Conservation (phyloP, 1,140 invertebrate species). For the Platyscapa corneri region DNA sequence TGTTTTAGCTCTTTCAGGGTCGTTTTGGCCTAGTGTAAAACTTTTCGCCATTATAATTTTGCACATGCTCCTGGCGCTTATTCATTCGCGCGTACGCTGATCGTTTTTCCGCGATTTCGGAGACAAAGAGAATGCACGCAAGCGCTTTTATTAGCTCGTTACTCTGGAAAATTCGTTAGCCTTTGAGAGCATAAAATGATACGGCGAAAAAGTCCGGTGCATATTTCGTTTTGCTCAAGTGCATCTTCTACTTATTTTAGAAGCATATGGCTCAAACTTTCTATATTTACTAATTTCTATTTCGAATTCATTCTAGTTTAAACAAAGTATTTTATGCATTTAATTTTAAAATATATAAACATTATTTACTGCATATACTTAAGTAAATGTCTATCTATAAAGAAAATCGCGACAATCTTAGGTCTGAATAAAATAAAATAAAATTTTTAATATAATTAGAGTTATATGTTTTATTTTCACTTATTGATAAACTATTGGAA, state of each 20-base stretch:
- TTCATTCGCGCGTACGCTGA: not conserved
- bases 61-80: too few species aligned
- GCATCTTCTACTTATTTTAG: not conserved
- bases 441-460: too few species aligned
- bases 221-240: not conserved
- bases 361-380: too few species aligned
- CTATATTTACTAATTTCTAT: not conserved
- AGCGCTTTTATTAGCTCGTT: slow-evolving; percentile 36
- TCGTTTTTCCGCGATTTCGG: not conserved
- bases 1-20: not conserved
- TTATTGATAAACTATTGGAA: too few species aligned
- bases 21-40: too few species aligned
- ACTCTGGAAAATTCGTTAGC: slow-evolving; percentile 39
- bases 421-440: too few species aligned
- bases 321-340: too few species aligned
- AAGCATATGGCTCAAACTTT: not conserved
- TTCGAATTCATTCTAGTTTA: too few species aligned
- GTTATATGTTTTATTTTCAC: too few species aligned
- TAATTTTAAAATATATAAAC: too few species aligned
- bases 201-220: not conserved
- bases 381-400: too few species aligned
- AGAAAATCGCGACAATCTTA: too few species aligned
- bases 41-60: not conserved
- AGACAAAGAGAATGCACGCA: not conserved
- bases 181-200: slow-evolving; percentile 15